Evolutionary conservation across 2,888 invertebrate genomes (phyloP).

Genomic region (Melieria omissa): DNA sequence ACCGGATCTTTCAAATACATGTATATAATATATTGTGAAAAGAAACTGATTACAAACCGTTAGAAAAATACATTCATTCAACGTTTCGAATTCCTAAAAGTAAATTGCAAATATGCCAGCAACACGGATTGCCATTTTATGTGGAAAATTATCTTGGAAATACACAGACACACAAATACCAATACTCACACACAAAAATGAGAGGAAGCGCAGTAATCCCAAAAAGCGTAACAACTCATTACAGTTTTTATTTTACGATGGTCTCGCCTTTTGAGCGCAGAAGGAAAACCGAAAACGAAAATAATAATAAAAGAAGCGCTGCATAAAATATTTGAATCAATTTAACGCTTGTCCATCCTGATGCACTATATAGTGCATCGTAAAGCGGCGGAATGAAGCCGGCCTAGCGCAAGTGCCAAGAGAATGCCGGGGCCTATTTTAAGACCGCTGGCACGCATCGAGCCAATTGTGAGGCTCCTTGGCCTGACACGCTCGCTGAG

Average conservation of each 20-base stretch:
- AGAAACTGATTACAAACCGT: too few species aligned
- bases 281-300: conserved; percentile 16
- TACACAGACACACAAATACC: too few species aligned
- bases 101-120: too few species aligned
- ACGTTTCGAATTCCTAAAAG: too few species aligned
- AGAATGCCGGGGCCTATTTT: background rate
- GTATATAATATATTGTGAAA: too few species aligned
- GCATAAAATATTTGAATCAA: conserved; percentile 57
- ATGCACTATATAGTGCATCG: conserved; percentile 13
- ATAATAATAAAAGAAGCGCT: conserved; percentile 5
- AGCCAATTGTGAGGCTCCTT: too few species aligned
- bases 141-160: too few species aligned
- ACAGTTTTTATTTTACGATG: conserved; percentile 37
- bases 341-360: conserved; percentile 62
- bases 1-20: too few species aligned
- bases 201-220: conserved; percentile 13
- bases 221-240: conserved; percentile 25
- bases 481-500: too few species aligned
- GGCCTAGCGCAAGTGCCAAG: background rate
- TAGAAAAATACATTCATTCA: too few species aligned
- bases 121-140: too few species aligned
- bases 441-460: background rate
- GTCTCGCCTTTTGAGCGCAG: conserved; percentile 47
- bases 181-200: too few species aligned
- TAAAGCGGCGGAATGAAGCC: background rate